Evolutionary conservation across 2,797 vertebrate species (phyloP), one percentile per base, ranked within the genome.

Genomic region (Anisognathus igniventris): DNA sequence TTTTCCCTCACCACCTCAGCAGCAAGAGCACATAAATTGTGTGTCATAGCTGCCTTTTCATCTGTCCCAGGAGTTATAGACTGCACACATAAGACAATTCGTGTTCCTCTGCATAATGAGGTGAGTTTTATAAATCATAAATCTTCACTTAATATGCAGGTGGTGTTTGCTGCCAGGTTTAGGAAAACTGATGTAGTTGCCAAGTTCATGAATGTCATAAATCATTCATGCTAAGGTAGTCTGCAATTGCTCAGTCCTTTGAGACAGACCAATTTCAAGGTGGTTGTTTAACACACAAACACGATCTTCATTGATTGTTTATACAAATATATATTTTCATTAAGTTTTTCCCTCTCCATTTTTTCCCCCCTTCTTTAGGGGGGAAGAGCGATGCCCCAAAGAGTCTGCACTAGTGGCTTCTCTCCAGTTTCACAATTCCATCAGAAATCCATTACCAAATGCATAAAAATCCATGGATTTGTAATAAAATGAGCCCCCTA

Each of bases 91-190:
- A 97, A 97, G 96, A 98, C 96, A 98, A 97, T 97, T 97, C 96
- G 90, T 96, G 97, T 96, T 96, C 96, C 94, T 97, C 91, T 95
- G 96, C 96, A 98, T 98, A 98, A 98, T 97, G 94, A 97, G 96
- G 94, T 96, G 94, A 97, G 93, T 96, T 97, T 97, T 96, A 96
- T 95, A 97, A 97, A 97, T 97, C 97, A 97, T 97, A 98, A 97
- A 97, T 97, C 97, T 97, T 98, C 93, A 96, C 95, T 98, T 97
- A 97, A 97, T 96, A 97, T 97, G 97, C 97, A 98, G 96, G 95
- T 97, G 92, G 96, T 96, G 90, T 96, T 97, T 90, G 93, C 93
- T 97, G 96, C 96, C 96, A 97, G 95, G 88, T 98, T 97, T 97
- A 96, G 96, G 94, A 97, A 98, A 98, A 96, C 95, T 87, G 95